These are phyloP conservation scores for Lutraria lutraria DNA, from an alignment of 2,888 invertebrate species.

Conservation along the genomic window DNA sequence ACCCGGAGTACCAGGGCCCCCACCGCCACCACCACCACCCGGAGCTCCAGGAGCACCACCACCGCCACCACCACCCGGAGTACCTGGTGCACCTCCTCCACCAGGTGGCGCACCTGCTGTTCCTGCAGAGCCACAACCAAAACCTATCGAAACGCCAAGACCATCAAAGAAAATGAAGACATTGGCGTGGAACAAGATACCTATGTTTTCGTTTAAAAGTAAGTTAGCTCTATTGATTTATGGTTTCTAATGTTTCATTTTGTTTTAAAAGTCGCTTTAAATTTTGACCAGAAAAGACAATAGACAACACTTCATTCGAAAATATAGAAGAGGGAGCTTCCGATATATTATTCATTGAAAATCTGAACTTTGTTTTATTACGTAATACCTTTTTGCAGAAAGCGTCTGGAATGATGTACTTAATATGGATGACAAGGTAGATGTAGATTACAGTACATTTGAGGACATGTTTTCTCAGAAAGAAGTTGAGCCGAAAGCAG, in stretches of 20 bases:
- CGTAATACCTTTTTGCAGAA: conserved; percentile 32
- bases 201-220: conserved; percentile 86
- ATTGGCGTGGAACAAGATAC: conserved; percentile 99
- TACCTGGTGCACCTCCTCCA: conserved; percentile 56
- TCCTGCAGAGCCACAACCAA: conserved; percentile 60
- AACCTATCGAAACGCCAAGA: conserved; percentile 91
- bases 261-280: too few relatives aligned
- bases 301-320: not conserved
- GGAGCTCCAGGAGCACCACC: conserved; percentile 71
- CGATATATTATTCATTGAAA: not conserved
- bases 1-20: conserved; percentile 62
- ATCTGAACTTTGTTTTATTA: not conserved
- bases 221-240: conserved; percentile 52
- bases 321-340: not conserved
- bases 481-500: conserved; percentile 41
- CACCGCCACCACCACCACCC: conserved; percentile 63
- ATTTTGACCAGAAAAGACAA: not conserved
- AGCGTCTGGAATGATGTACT: conserved; percentile 87
- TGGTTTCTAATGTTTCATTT: not conserved
- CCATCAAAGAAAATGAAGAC: conserved; percentile 98
- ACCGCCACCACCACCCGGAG: conserved; percentile 48
- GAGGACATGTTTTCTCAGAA: conserved; percentile 89
- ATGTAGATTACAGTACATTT: conserved; percentile 83
- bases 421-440: conserved; percentile 93
- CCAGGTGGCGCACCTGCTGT: conserved; percentile 43